Evolutionary conservation across 92 coral and sea anemone species (phyloP), one percentile per base, ranked within the genome.

Genomic region (Montipora capitata): DNA sequence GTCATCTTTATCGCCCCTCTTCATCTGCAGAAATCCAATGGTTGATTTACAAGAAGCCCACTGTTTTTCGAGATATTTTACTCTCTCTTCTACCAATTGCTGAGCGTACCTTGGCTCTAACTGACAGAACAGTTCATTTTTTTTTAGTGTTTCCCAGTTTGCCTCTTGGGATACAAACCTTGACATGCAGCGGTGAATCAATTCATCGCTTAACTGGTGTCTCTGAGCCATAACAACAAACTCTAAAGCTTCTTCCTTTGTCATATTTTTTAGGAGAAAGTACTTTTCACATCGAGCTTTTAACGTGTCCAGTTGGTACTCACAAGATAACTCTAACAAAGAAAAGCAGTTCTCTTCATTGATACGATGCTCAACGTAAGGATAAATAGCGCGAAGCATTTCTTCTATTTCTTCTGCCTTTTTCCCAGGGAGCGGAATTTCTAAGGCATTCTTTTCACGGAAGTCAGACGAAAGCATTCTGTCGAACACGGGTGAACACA

Each of bases 401-500:
- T 87, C 91, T 45, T 87, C 83, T 48, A 87, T 72, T 49, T 87
- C 91, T 15, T 87, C 80, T 6, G 86, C 68, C 72, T 87, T 87
- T 78, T 87, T 87, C 49, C 65, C 91, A 4, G 86, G 91, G 4
- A 87, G 85, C 16, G 86, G 85, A 40, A 87, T 87, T 71, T 87
- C 83, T 13, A 16, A 13, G 9, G 86, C 91, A 4, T 79, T 74
- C 39, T 87, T 87, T 69, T 87, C 91, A 45, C 73, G 80, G 75
- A 87, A 87, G 78, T 87, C 87, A 3, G 72, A 72, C 42, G 86
- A 67, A 27, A 87, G 76, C 91, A 87, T 87, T 38, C 66, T 38
- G 62, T 87, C 91, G 57, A 87, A 87, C 42, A 87, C 91, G 14
- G 91, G 91, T 12, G 91, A 87, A 80, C 91, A 80, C 91, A 87